Percentiles rank a stretch among this genome's conserved stretches.
These are phyloP conservation scores for Labeo calbasu DNA, from an alignment of 2,797 vertebrate genomes.

Conservation along the genomic window DNA sequence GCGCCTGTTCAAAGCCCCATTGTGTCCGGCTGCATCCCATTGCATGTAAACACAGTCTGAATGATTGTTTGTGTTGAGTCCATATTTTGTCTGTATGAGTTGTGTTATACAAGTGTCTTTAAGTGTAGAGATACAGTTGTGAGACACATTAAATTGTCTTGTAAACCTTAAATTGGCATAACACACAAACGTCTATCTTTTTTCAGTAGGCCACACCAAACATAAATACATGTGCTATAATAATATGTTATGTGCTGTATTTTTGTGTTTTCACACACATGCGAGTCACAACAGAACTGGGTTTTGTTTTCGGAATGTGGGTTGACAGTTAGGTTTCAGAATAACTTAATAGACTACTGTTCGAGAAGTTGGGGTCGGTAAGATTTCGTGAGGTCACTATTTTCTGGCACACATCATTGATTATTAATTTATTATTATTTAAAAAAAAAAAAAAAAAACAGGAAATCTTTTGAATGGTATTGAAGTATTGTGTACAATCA, in stretches of 20 bases:
- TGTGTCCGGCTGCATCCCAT: slow-evolving; percentile 10
- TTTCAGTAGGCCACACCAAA: neutral
- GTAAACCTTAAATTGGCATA: neutral
- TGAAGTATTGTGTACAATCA: neutral
- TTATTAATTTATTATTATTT: no score
- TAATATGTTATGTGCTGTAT: neutral
- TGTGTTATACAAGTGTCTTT: neutral
- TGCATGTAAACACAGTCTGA: neutral
- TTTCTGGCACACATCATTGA: no score
- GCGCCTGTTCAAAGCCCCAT: slow-evolving; percentile 28
- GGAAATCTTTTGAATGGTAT: no score
- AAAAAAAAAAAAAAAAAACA: no score
- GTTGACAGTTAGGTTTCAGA: neutral
- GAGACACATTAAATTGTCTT: no score
- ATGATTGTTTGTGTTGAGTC: neutral
- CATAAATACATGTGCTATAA: neutral
- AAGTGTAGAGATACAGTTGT: neutral
- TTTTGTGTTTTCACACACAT: neutral
- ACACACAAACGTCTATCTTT: neutral
- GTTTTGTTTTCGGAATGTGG: neutral
- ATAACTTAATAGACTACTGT: neutral
- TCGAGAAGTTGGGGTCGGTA: neutral
- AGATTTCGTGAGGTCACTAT: neutral
- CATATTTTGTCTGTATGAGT: neutral
- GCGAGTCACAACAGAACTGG: neutral